Base-by-base conservation (phyloP, 2,888 invertebrate genomes). In the Dermolepida albohirtum region DNA sequence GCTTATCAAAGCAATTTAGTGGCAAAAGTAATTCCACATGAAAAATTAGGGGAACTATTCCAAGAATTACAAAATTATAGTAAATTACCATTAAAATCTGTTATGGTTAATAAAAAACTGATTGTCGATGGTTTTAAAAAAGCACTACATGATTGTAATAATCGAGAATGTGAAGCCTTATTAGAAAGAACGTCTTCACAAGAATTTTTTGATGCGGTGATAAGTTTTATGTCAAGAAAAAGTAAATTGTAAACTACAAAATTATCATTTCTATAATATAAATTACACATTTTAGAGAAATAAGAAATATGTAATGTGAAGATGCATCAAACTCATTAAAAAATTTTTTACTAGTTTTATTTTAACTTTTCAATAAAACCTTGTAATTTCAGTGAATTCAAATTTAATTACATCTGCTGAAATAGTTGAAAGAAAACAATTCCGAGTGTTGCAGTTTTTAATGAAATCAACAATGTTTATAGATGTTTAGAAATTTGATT, bases 1-100 rank as follows among this genome's bases (percentile, higher is more conserved):
- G 98, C 97, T 0, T 85, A 88, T 54, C 84, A 89, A 49, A 87
- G 87, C 78, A 92, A 94, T 29, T 89, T 98, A 65, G 89, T 97
- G 0, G 91, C 94, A 11, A 87, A 90, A 78, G 85, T 97, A 10
- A 91, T 93, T 74, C 91, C 92, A 67, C 84, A 87, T 44, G 84
- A 86, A 17, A 85, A 89, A 63, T 81, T 93, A 63, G 84, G 90
- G 59, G 83, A 81, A 16, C 78, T 82, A 34, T 78, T 80, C 80
- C 75, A 84, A 87, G 77, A 87, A 89, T 34, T 90, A 87, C 57
- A 67, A 17, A 71, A 87, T 85, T 79, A 86, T 88, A 74, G 84
- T 82, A 87, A 77, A 83, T 87, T 76, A 83, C 88, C 91, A 76
- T 83, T 71, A 55, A 75, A 83, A 51, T 90, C 92, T 11, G 79